These are phyloP conservation scores for Eulemur mongoz DNA, from an alignment of 2,797 vertebrate species.

Conservation along the genomic window DNA sequence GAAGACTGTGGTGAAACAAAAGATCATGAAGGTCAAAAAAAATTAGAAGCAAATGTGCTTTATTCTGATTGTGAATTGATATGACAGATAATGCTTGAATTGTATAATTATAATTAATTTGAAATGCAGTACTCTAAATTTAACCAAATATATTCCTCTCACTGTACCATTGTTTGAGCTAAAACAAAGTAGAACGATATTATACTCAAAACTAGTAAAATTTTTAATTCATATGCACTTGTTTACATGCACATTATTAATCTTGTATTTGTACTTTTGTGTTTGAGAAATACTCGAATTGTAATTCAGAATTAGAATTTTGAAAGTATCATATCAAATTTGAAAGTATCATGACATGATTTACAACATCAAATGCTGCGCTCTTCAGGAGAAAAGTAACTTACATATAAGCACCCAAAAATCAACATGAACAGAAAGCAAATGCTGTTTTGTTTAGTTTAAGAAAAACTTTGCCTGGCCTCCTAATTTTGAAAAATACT, in stretches of 20 bases:
- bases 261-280: conserved; percentile 50
- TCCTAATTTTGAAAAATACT: conserved; percentile 13
- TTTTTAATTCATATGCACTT: not conserved
- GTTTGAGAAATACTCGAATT: conserved; percentile 61
- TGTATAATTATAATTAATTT: not conserved
- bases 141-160: not conserved
- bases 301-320: conserved; percentile 57
- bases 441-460: conserved; percentile 34
- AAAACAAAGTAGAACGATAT: conserved; percentile 33
- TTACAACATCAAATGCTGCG: not conserved
- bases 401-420: not conserved
- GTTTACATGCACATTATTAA: conserved; percentile 22
- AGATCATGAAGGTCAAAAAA: not conserved
- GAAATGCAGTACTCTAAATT: not conserved
- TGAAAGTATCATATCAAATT: conserved; percentile 1
- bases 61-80: conserved; percentile 5
- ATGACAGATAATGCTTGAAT: not conserved
- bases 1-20: not conserved
- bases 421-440: not conserved
- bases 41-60: conserved; percentile 5
- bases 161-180: not conserved
- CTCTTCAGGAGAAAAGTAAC: conserved; percentile 13
- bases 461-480: not conserved
- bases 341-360: not conserved
- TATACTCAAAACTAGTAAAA: conserved; percentile 48